A percentile compares a stretch with the other conserved stretches of the same genome.
Evolutionary conservation across 2,113 vertebrate genomes (phyloP).

Genomic region (Zeus faber): DNA sequence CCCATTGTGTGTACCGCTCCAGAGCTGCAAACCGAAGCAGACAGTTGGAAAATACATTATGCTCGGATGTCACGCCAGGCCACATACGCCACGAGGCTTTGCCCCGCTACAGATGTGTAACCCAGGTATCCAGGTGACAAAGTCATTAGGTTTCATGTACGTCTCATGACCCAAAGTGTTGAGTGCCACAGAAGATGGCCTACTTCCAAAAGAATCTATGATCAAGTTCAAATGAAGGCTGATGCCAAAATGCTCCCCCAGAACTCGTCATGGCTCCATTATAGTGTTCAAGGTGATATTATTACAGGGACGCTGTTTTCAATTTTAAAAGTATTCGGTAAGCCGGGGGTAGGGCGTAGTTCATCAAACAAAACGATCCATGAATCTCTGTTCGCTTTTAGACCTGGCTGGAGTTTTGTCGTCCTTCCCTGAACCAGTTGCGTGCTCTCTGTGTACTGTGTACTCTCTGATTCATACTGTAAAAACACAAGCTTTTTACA

Average conservation of each 20-base stretch:
- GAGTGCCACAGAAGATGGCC: conserved; percentile 17
- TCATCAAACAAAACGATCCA: no score
- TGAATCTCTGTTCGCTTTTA: no score
- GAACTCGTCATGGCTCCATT: conserved; percentile 34
- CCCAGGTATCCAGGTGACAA: conserved; percentile 33
- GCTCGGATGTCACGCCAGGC: conserved; percentile 34
- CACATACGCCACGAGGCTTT: not conserved
- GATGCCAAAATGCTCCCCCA: conserved; percentile 18
- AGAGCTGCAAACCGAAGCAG: not conserved
- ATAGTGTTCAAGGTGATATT: conserved; percentile 29
- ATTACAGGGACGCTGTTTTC: conserved; percentile 18
- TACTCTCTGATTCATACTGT: no score
- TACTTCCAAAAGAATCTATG: conserved; percentile 27
- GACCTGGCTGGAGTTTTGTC: no score
- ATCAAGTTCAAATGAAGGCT: conserved; percentile 17
- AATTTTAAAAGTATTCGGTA: no score
- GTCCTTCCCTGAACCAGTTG: no score
- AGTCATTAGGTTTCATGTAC: conserved; percentile 36
- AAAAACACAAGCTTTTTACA: no score
- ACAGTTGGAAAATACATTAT: conserved; percentile 32
- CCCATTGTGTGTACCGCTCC: not conserved
- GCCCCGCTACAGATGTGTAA: conserved; percentile 36
- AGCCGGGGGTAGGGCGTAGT: no score
- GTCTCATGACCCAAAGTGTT: conserved; percentile 38
- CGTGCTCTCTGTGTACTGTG: no score